Evolutionary conservation across 1,140 invertebrate species (phyloP).

Genomic region (Chironomus tepperi): DNA sequence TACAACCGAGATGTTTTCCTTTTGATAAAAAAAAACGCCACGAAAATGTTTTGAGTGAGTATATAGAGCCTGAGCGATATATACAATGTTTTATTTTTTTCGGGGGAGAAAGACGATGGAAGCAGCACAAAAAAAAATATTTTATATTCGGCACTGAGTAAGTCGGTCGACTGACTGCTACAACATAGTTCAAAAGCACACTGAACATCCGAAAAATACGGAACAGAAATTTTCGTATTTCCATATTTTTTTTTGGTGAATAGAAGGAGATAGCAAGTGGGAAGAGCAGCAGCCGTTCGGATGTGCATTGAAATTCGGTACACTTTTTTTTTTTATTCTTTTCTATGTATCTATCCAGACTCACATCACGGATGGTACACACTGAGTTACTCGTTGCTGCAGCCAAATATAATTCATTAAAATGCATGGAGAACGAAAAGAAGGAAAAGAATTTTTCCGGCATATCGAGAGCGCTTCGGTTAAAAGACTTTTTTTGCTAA

Average conservation of each 20-base stretch:
- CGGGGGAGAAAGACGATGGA: neutral
- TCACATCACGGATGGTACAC: neutral
- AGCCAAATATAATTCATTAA: no score
- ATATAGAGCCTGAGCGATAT: conserved; percentile 21
- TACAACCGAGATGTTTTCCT: conserved; percentile 21
- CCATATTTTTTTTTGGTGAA: neutral
- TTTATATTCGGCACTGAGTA: neutral
- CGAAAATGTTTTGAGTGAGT: conserved; percentile 10
- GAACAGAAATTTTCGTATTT: neutral
- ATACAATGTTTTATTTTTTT: neutral
- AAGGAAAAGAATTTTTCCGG: no score
- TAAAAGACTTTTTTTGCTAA: neutral
- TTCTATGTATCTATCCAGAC: neutral
- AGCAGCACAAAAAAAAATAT: neutral
- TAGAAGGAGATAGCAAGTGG: neutral
- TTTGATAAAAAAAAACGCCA: conserved; percentile 17
- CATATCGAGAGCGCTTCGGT: neutral
- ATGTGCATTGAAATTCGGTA: no score
- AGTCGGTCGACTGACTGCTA: neutral
- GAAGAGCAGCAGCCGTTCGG: neutral
- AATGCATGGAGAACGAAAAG: no score
- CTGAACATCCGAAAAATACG: neutral
- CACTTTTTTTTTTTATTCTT: no score
- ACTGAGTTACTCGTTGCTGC: no score
- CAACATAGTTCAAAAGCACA: neutral